phyloP scores from a whole-genome alignment of 2,113 vertebrate species.

The Solea senegalensis region DNA sequence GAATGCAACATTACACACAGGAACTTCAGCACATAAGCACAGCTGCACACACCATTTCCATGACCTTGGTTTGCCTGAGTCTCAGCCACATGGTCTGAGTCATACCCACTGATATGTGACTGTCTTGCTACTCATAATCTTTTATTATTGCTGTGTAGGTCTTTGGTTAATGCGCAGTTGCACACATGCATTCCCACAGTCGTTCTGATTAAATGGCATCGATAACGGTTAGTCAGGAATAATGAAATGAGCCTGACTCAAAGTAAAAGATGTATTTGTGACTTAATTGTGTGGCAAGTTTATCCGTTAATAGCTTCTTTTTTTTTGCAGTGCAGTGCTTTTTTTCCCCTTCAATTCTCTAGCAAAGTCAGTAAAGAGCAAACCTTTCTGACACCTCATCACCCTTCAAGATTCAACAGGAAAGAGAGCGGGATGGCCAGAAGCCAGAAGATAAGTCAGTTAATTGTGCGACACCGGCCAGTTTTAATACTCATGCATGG shows the following conservation, averaged over 20 bases:
- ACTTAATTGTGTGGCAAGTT: neutral
- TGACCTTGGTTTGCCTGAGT: conserved; percentile 42
- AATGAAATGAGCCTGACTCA: neutral
- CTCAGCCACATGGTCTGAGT: conserved; percentile 31
- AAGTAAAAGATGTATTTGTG: neutral
- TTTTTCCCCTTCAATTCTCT: neutral
- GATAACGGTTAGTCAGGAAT: conserved; percentile 21
- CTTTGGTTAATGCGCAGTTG: conserved; percentile 1
- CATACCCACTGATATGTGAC: conserved; percentile 23
- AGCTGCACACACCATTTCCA: conserved; percentile 7
- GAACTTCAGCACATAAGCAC: conserved; percentile 9
- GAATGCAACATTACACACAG: neutral
- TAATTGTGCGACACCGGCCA: conserved; percentile 36
- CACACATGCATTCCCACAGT: neutral
- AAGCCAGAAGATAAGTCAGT: conserved; percentile 32
- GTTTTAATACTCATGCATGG: conserved; percentile 3
- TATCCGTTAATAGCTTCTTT: neutral
- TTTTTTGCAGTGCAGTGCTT: neutral
- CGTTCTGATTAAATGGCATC: conserved; percentile 14
- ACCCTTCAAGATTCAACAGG: conserved; percentile 27
- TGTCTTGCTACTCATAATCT: conserved; percentile 18
- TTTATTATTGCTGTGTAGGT: conserved; percentile 7
- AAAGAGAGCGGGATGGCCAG: conserved; percentile 8
- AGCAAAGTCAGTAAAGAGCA: neutral
- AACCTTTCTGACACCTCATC: conserved; percentile 8